Percentiles rank a stretch among this genome's conserved stretches.
Evolutionary conservation across 2,113 vertebrate genomes (phyloP).

Genomic region (Upupa epops): DNA sequence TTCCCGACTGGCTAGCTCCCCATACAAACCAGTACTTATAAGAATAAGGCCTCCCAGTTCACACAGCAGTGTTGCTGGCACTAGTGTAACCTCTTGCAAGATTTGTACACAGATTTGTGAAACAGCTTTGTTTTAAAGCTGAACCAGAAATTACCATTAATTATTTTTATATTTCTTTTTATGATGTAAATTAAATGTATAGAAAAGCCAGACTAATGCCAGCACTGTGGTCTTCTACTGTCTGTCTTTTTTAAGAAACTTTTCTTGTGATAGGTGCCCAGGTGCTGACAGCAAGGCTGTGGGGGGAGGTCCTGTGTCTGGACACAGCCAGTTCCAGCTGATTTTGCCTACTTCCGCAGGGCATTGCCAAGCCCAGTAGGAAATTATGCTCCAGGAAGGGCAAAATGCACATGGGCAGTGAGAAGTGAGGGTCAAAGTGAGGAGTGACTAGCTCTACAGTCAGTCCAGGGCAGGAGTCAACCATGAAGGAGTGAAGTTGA

Average conservation of each 20-base stretch:
- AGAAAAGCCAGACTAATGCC: neutral
- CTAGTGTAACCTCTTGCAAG: neutral
- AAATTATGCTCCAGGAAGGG: neutral
- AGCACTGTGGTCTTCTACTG: neutral
- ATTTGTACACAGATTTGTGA: neutral
- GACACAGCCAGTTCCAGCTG: neutral
- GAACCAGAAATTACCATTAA: neutral
- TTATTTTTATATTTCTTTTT: neutral
- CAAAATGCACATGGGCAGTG: neutral
- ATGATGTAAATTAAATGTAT: neutral
- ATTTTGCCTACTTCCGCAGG: too few species aligned
- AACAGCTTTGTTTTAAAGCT: neutral
- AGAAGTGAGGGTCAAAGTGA: neutral
- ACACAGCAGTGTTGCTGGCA: neutral
- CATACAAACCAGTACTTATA: neutral
- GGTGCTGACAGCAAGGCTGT: too few species aligned
- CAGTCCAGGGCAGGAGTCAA: neutral
- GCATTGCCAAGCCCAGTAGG: accelerated
- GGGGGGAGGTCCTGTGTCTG: too few species aligned
- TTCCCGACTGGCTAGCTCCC: neutral
- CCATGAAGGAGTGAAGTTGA: neutral
- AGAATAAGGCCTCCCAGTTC: neutral
- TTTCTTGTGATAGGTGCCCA: neutral
- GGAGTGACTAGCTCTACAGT: neutral
- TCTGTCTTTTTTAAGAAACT: neutral